These are phyloP conservation scores for Acrocera orbiculus DNA, from an alignment of 2,888 invertebrate species.

Conservation along the genomic window DNA sequence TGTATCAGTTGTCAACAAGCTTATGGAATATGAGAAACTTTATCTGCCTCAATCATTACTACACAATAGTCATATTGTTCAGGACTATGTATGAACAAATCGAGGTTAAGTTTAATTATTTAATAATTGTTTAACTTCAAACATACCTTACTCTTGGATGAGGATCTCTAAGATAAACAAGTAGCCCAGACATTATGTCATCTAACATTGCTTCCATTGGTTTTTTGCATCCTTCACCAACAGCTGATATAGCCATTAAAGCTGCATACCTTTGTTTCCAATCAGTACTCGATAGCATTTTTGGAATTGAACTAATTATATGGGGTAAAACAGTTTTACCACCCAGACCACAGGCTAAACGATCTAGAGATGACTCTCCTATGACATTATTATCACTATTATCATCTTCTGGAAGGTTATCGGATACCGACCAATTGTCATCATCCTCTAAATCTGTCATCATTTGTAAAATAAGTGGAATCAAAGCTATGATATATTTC, in stretches of 20 bases:
- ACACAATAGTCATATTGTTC: too few relatives aligned
- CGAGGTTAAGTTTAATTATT: too few relatives aligned
- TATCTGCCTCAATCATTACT: too few relatives aligned
- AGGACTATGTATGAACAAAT: too few relatives aligned
- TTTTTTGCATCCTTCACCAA: conserved; percentile 96
- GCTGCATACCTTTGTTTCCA: conserved; percentile 92
- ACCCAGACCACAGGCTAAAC: conserved; percentile 92
- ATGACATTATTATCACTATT: conserved; percentile 88
- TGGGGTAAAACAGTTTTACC: conserved; percentile 79
- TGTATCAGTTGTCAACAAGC: too few relatives aligned
- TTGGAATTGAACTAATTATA: conserved; percentile 68
- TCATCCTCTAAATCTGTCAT: conserved; percentile 93
- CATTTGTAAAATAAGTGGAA: conserved; percentile 77
- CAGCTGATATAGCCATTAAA: conserved; percentile 94
- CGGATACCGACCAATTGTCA: conserved; percentile 70
- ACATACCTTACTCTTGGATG: conserved; percentile 28
- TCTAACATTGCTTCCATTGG: conserved; percentile 94
- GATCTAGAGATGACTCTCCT: conserved; percentile 91
- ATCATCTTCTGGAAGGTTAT: conserved; percentile 81
- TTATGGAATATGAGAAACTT: too few relatives aligned
- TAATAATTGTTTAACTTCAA: too few relatives aligned
- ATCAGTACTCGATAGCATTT: conserved; percentile 66
- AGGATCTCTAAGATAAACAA: conserved; percentile 68
- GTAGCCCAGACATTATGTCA: conserved; percentile 78
- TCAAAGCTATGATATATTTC: conserved; percentile 61